phyloP scores from a whole-genome alignment of 2,113 vertebrate genomes.

The Columba livia region DNA sequence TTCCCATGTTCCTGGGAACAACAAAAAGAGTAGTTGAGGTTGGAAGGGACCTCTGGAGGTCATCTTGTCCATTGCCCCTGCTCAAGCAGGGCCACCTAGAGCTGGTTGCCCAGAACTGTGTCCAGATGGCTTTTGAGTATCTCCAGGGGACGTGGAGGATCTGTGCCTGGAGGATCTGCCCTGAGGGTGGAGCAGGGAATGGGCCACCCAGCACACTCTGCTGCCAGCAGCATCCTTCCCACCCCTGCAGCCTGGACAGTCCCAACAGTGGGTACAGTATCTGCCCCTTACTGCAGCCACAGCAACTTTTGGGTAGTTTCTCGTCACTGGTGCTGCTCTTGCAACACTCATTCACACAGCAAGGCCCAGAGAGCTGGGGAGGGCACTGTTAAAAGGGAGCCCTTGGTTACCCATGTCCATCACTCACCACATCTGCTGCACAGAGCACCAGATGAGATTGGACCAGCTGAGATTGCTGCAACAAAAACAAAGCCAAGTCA shows the following conservation, averaged over 20 bases:
- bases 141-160: not conserved
- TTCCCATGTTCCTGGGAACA: not conserved
- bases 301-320: not conserved
- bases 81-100: no score
- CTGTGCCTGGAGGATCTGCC: not conserved
- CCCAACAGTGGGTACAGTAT: fast-evolving
- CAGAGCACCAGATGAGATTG: not conserved
- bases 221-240: not conserved
- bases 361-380: not conserved
- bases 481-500: not conserved
- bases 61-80: no score
- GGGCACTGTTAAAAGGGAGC: not conserved
- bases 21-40: not conserved
- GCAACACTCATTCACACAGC: not conserved
- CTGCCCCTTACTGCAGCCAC: not conserved
- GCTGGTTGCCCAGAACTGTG: no score
- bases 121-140: not conserved
- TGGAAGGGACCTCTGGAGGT: no score
- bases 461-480: not conserved
- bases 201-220: fast-evolving
- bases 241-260: not conserved
- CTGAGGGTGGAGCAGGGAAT: not conserved
- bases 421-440: not conserved
- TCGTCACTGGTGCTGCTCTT: not conserved
- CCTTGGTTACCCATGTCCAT: fast-evolving